Conservation (phyloP, 2,888 invertebrate species). For the Carterocephalus palaemon region DNA sequence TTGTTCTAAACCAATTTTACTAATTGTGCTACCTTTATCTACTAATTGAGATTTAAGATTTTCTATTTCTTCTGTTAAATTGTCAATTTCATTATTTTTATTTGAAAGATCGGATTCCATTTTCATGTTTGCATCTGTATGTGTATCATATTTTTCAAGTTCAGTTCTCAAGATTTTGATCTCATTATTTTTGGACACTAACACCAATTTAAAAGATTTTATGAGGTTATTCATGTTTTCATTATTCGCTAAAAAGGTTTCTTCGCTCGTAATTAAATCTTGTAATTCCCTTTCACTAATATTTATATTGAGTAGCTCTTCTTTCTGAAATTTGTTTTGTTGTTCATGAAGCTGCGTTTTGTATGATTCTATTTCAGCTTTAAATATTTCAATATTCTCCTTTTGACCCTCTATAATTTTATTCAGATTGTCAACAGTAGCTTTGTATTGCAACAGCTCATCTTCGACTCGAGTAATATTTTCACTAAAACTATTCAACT, state of each 20-base stretch:
- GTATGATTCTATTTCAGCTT: constrained; percentile 54
- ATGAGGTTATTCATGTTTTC: constrained; percentile 65
- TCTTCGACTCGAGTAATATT: constrained; percentile 45
- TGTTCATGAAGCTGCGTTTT: constrained; percentile 54
- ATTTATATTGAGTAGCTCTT: constrained; percentile 39
- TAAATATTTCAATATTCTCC: constrained; percentile 42
- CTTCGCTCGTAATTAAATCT: constrained; percentile 57
- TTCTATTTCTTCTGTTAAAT: constrained; percentile 38
- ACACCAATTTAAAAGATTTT: constrained; percentile 48
- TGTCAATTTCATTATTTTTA: constrained; percentile 42
- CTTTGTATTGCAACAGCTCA: constrained; percentile 52
- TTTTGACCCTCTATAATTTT: constrained; percentile 52
- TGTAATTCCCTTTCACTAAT: constrained; percentile 48
- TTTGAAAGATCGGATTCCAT: constrained; percentile 30
- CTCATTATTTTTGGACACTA: constrained; percentile 52
- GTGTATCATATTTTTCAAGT: constrained; percentile 28
- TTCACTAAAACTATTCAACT: constrained; percentile 44
- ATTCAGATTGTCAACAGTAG: constrained; percentile 52
- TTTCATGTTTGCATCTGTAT: constrained; percentile 24
- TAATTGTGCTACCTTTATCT: constrained; percentile 41
- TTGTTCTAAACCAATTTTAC: constrained; percentile 42
- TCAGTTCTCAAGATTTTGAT: constrained; percentile 45
- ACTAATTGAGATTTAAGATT: constrained; percentile 38
- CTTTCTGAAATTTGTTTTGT: constrained; percentile 48
- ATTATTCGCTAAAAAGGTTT: constrained; percentile 58